Base-by-base conservation (phyloP, 2,113 vertebrate genomes). In the Oreamnos americanus region DNA sequence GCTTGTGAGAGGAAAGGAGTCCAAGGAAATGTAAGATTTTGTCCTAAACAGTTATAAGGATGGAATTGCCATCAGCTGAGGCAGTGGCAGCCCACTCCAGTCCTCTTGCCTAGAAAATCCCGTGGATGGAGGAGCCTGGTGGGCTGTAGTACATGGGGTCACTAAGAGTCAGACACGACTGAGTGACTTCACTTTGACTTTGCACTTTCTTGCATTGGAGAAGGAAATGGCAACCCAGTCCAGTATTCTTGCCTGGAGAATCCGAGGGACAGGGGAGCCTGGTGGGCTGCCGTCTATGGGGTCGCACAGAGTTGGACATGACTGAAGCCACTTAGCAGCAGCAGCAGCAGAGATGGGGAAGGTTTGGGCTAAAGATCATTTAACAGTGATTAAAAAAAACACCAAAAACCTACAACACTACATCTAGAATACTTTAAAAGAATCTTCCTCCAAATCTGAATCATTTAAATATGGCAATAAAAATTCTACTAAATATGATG, bases 1-100 rank as follows among this genome's bases (percentile, higher is more conserved):
- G 49, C 74, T 83, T 71, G 33, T 57, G 82, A 95, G 39, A 90
- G 55, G 49, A 71, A 30, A 71, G 9, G 47, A 86, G 23, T 78
- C 53, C 25, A 33, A 16, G 36, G n/a, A 78, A 60, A 58, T 14
- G 3, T 36, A 36, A 83, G 79, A 60, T 85, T 92, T 91, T 91
- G 12, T 47, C 49, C 62, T 88, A 11, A 88, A 47, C 11, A 57
- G 2, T 64, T 55, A 8, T 39, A 83, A 53, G 47, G 93, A 57
- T 90, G 93, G 60, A 45, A 45, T 67, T 76, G 36, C 58, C 74
- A 6, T 87, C 19, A 39, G 28, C 60, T 30, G 60, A 62, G 28
- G 60, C 60, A 62, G 7, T 30, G 60, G 13, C 28, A 62, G 13
- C 28, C 60, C 28, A 62, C 28, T 62, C 13, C 60, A 62, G 28